Base-by-base conservation (phyloP, 2,888 invertebrate species). In the Tenthredo livida region DNA sequence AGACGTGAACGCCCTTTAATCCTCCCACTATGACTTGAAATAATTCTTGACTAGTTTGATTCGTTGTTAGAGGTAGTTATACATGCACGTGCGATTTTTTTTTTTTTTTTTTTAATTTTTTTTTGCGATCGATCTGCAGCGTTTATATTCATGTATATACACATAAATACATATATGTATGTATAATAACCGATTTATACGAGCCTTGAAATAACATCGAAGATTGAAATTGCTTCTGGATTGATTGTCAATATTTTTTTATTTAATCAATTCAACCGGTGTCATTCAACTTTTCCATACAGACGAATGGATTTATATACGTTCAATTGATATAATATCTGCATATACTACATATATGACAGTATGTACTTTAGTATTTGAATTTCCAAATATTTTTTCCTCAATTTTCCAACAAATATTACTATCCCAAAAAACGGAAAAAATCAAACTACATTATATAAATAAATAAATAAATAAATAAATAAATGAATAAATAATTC, bases 31-130 rank as follows among this genome's bases (percentile, higher is more conserved):
- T 21, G n/a, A 21, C 17, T 29, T 65, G 65, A 25, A 65, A 65
- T 25, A 65, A 65, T 65, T 65, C 65, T 65, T 29, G 65, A 65
- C 10, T 25, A 65, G 65, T 65, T 65, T 29, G 65, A 65, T 21
- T n/a, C n/a, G n/a, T n/a, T n/a, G n/a, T n/a, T n/a, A n/a, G n/a
- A n/a, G n/a, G n/a, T n/a, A n/a, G n/a, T n/a, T n/a, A n/a, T n/a
- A 65, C 43, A 43, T 43, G 12, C 43, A 43, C 43, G 12, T 12
- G 43, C 12, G 21, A 25, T 29, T 29, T 29, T 29, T 29, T 29
- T 29, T 29, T 12, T 65, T 61, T 25, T 61, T 61, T 4, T 65
- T 29, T 29, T 29, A 1, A 2, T 29, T 29, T 29, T 12, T 12
- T 12, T 12, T 43, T 43, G 43, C 65, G 25, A 65, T 65, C 25